These are phyloP conservation scores for Panzeria rudis DNA, from an alignment of 2,888 invertebrate species.

Conservation along the genomic window DNA sequence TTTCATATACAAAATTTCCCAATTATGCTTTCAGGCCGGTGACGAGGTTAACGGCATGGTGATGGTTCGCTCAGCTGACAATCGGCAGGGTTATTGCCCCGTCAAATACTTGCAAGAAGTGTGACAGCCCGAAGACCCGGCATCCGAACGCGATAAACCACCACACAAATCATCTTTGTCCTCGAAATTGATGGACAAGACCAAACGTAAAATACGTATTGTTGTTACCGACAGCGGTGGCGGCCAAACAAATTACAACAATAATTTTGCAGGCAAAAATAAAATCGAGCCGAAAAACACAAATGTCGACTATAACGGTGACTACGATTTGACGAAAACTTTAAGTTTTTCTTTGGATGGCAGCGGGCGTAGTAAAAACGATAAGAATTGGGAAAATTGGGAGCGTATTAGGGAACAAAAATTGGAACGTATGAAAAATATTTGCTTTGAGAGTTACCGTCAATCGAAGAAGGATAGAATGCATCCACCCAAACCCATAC, in stretches of 20 bases:
- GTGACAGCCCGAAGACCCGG: slow-evolving; percentile 88
- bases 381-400: slow-evolving; percentile 84
- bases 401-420: slow-evolving; percentile 83
- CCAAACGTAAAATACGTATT: slow-evolving; percentile 83
- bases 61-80: slow-evolving; percentile 95
- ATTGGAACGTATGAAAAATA: slow-evolving; percentile 83
- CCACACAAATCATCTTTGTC: slow-evolving; percentile 80
- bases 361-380: slow-evolving; percentile 79
- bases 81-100: slow-evolving; percentile 97
- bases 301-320: slow-evolving; percentile 75
- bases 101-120: slow-evolving; percentile 96
- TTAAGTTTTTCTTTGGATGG: slow-evolving; percentile 75
- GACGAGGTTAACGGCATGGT: slow-evolving; percentile 97
- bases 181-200: slow-evolving; percentile 81
- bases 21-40: slow-evolving; percentile 85
- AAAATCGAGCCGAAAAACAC: slow-evolving; percentile 77
- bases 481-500: slow-evolving; percentile 80
- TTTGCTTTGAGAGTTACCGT: slow-evolving; percentile 83
- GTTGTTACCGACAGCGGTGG: slow-evolving; percentile 81
- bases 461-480: slow-evolving; percentile 82
- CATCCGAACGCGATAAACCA: slow-evolving; percentile 80
- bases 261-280: slow-evolving; percentile 58
- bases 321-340: slow-evolving; percentile 70
- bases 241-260: slow-evolving; percentile 76
- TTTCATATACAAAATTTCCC: neutral